A percentile compares a stretch with the other conserved stretches of the same genome.
Evolutionary conservation across 2,888 invertebrate species (phyloP).

Genomic region (Lasioglossum zephyrum): DNA sequence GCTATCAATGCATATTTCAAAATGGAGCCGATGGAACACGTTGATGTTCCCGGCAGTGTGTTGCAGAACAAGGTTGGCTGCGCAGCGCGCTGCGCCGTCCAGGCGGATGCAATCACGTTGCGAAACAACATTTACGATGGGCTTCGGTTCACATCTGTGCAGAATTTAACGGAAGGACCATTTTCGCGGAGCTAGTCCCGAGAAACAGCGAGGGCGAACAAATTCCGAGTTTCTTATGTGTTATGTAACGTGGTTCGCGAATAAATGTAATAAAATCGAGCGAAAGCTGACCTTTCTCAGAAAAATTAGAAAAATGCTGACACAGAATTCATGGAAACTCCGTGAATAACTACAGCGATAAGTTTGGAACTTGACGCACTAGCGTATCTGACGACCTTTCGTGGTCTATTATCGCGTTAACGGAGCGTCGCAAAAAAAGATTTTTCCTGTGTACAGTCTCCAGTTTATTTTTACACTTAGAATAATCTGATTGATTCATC

Average conservation of each 20-base stretch:
- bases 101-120: slow-evolving; percentile 1
- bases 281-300: background rate
- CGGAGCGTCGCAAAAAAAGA: background rate
- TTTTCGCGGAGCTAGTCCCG: background rate
- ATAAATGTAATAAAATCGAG: background rate
- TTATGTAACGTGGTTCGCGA: background rate
- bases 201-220: background rate
- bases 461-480: background rate
- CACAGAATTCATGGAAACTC: background rate
- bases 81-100: background rate
- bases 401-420: background rate
- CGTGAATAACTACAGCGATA: background rate
- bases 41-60: background rate
- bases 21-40: background rate
- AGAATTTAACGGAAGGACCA: background rate
- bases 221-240: background rate
- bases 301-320: background rate
- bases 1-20: background rate
- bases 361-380: background rate
- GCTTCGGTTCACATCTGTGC: background rate
- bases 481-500: background rate
- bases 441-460: background rate
- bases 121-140: slow-evolving; percentile 7
- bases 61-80: slow-evolving; percentile 1
- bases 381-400: background rate